phyloP scores from a whole-genome alignment of 2,113 vertebrate species.

The Ondatra zibethicus region DNA sequence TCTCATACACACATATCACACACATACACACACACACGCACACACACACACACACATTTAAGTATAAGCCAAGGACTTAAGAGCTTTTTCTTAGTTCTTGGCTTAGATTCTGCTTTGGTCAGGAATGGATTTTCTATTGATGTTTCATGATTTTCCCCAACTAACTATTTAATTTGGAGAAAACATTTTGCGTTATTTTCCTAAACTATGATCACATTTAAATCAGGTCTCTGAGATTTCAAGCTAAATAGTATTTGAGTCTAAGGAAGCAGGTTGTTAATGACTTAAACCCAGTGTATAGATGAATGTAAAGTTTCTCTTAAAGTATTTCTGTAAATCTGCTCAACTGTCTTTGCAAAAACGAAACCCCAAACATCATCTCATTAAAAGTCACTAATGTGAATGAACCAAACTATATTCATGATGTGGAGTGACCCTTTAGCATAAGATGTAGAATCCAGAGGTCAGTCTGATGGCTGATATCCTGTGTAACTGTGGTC shows the following conservation, averaged over 20 bases:
- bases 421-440: neutral
- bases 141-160: neutral
- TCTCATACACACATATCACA: neutral
- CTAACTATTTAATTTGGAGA: neutral
- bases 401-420: neutral
- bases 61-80: neutral
- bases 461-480: neutral
- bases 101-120: neutral
- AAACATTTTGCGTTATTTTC: neutral
- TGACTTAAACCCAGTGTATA: neutral
- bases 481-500: neutral
- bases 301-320: neutral
- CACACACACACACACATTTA: neutral
- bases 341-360: neutral
- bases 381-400: neutral
- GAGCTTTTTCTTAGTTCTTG: neutral
- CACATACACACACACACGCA: neutral
- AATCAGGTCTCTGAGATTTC: neutral
- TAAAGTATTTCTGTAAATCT: neutral
- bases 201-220: neutral
- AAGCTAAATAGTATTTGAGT: neutral
- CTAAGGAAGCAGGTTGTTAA: neutral
- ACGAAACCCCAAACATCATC: neutral
- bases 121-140: neutral
- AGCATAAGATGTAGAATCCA: neutral